Evolutionary conservation across 2,888 invertebrate species (phyloP), one percentile per base, ranked within the genome.

Genomic region (Tenthredo distinguenda): DNA sequence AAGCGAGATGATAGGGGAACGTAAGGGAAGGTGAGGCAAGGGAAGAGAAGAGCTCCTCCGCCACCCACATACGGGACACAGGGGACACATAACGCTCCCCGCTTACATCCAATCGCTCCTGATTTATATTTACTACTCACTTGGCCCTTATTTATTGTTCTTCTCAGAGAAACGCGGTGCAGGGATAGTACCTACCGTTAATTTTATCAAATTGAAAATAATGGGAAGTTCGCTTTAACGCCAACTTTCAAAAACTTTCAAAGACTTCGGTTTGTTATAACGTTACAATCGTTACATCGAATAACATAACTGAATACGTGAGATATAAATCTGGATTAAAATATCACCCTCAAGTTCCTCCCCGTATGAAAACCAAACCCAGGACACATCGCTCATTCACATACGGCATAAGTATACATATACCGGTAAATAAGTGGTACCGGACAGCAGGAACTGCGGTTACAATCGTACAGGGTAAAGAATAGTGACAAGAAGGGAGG

Each of bases 91-190:
- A 93, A 93, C 92, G 91, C 91, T 92, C 92, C 93, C 93, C 92
- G 91, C 93, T 93, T 93, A 93, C 93, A 93, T 93, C 93, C 93
- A 93, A 93, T 93, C 93, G 91, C 93, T 93, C 93, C 93, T 93
- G 93, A 93, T 93, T 93, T 93, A 93, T 93, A 93, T 93, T 93
- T 93, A 93, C 93, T 93, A 92, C 92, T 92, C 92, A 91, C 91
- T 92, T 91, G 91, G 89, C 91, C 92, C 92, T 93, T 93, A 93
- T 93, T 93, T 93, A 93, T 93, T 90, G 92, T 90, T 90, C 90
- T 91, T 91, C 91, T 89, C 88, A 89, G 90, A 90, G 87, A 87
- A 91, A 92, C 90, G 89, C 88, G 87, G 90, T 91, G 91, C 91
- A 90, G 91, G 89, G 62, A 55, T 26, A 76, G 40, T n/a, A 62